Percentiles rank a stretch among this genome's conserved stretches.
These are phyloP conservation scores for Eurytoma adleriae DNA, from an alignment of 2,888 invertebrate species.

Conservation along the genomic window DNA sequence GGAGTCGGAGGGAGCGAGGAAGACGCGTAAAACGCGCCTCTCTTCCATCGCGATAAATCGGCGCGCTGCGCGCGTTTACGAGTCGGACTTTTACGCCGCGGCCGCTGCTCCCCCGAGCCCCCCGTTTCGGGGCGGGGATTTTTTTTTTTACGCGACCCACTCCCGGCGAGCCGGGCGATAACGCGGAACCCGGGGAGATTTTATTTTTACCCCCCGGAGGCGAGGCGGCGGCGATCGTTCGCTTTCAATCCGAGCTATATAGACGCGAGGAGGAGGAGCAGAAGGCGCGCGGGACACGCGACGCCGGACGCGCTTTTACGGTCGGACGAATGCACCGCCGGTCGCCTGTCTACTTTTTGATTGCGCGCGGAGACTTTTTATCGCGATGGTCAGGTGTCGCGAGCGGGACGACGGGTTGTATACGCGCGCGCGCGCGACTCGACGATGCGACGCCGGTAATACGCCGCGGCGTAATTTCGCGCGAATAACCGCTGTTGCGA, in stretches of 20 bases:
- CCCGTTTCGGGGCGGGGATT: background rate
- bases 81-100: background rate
- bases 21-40: background rate
- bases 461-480: no score
- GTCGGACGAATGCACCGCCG: background rate
- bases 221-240: background rate
- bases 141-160: background rate
- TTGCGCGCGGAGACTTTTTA: background rate
- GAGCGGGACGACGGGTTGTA: no score
- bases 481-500: no score
- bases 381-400: no score
- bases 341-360: background rate
- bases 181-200: background rate
- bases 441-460: no score
- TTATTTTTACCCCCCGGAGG: background rate
- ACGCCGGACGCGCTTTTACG: background rate
- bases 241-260: background rate
- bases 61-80: background rate
- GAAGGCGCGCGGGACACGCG: background rate
- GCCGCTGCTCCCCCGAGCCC: no score
- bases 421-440: no score
- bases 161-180: background rate
- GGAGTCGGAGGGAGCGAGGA: background rate
- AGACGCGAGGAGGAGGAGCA: background rate
- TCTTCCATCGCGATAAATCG: background rate